Percentiles rank a stretch among this genome's conserved stretches.
Conservation (phyloP, 2,113 vertebrate species). For the Ovis canadensis region DNA sequence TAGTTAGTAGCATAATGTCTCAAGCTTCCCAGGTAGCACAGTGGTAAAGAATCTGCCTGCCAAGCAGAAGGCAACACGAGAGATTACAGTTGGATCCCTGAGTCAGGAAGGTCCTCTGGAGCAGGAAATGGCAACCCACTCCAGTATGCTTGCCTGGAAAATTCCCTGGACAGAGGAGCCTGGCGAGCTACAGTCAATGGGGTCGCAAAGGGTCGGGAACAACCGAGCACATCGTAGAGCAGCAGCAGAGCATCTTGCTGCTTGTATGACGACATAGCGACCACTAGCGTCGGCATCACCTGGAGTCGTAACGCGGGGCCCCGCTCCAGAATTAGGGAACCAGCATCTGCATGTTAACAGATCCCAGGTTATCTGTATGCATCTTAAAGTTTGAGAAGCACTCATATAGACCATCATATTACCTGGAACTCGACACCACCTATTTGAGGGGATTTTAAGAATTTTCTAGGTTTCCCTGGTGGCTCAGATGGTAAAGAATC, state of each 20-base stretch:
- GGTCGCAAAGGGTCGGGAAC: background rate
- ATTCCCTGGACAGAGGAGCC: background rate
- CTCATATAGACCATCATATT: background rate
- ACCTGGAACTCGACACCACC: background rate
- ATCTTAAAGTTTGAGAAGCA: background rate
- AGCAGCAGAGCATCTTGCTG: background rate
- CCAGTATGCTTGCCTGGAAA: background rate
- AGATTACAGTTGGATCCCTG: background rate
- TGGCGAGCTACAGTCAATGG: background rate
- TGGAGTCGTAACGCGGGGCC: background rate
- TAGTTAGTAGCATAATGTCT: background rate
- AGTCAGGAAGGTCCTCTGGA: background rate
- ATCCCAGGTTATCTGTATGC: background rate
- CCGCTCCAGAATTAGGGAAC: background rate
- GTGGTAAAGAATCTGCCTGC: background rate
- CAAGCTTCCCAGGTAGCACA: background rate
- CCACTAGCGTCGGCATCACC: background rate
- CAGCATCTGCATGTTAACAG: background rate
- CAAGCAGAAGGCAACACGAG: background rate
- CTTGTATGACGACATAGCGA: background rate
- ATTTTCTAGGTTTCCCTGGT: background rate
- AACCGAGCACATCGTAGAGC: background rate
- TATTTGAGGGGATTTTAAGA: background rate
- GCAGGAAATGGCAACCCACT: background rate
- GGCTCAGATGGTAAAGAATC: background rate